Conservation (phyloP, 2,888 invertebrate species). For the Eupeodes latifasciatus region DNA sequence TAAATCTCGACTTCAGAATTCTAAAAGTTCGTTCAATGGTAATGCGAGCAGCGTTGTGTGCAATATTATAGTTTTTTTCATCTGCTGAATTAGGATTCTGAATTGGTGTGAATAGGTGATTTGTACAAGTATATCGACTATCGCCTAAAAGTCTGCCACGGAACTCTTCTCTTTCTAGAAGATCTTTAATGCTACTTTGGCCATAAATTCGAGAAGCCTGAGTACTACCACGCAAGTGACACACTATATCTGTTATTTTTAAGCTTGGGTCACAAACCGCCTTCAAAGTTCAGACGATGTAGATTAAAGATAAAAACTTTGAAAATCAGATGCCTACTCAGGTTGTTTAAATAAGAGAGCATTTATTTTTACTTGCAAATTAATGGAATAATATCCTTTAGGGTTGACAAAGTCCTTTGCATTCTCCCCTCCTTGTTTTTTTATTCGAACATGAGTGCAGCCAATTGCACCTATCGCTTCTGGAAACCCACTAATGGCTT, state of each 20-base stretch:
- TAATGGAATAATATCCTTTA: conserved; percentile 15
- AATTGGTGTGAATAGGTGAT: conserved; percentile 7
- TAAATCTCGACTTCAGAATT: conserved; percentile 26
- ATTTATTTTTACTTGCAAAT: background rate
- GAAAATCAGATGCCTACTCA: too few relatives aligned
- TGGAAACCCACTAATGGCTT: background rate
- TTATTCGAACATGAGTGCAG: background rate
- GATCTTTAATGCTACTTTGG: background rate
- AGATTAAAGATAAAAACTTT: background rate
- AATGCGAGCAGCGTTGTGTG: background rate
- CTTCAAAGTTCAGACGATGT: background rate
- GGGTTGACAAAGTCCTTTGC: background rate
- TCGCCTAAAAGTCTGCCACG: conserved; percentile 7
- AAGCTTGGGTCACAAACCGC: background rate
- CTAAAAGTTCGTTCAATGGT: background rate
- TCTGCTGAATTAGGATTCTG: conserved; percentile 1
- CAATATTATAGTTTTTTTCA: conserved; percentile 1
- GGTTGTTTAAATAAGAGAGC: background rate
- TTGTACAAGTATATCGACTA: background rate
- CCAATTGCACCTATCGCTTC: background rate
- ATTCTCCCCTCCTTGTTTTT: background rate
- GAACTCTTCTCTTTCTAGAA: background rate
- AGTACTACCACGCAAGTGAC: background rate
- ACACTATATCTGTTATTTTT: background rate
- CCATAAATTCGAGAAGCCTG: background rate